These are phyloP conservation scores for Prinia subflava DNA, from an alignment of 2,113 vertebrate species.

Conservation along the genomic window DNA sequence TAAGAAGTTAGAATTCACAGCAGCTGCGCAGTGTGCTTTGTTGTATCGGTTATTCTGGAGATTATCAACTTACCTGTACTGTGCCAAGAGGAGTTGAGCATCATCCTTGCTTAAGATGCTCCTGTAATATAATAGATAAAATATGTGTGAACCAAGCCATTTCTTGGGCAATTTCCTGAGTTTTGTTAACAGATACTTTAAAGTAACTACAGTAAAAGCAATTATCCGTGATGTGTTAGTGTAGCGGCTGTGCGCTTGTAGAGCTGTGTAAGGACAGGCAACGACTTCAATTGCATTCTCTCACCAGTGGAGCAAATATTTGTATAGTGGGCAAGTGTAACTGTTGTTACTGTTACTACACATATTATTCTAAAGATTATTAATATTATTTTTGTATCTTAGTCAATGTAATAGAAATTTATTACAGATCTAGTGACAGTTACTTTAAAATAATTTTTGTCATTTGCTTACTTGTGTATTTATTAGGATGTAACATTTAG, in stretches of 20 bases:
- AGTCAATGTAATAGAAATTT: conserved; percentile 1
- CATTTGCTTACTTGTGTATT: background rate
- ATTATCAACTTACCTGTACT: background rate
- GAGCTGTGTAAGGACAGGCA: background rate
- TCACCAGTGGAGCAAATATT: background rate
- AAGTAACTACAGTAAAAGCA: conserved; percentile 26
- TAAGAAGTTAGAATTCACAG: background rate
- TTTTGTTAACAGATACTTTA: conserved; percentile 4
- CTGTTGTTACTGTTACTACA: background rate
- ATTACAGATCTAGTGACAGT: background rate
- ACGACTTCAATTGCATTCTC: background rate
- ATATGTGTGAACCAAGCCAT: background rate
- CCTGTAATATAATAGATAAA: background rate
- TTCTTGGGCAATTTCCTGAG: background rate
- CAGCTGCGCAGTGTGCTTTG: background rate
- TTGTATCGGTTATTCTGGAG: background rate
- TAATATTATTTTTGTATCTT: conserved; percentile 34
- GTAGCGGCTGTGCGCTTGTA: background rate
- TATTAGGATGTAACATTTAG: conserved; percentile 17
- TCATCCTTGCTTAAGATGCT: background rate
- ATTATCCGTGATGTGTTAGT: background rate
- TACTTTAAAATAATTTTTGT: background rate
- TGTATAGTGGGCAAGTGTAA: conserved; percentile 8
- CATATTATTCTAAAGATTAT: background rate
- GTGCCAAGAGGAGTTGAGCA: background rate